Conservation (phyloP, 2,113 vertebrate species). For the Sylvia atricapilla region DNA sequence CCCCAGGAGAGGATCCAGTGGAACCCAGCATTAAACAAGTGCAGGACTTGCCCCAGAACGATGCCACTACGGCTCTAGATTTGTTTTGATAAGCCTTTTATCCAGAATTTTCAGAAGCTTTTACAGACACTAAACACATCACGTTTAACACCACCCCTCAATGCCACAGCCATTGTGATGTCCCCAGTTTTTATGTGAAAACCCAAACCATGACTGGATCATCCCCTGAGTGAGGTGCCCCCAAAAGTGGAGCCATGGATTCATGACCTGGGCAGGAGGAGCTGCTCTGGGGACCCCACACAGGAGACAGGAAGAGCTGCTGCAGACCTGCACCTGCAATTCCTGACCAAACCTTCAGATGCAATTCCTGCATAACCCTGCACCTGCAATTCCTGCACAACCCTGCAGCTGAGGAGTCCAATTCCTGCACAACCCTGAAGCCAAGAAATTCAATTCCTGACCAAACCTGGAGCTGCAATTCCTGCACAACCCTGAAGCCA, state of each 20-base stretch:
- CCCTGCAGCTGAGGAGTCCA: background rate
- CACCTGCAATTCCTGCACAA: background rate
- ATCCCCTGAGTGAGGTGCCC: background rate
- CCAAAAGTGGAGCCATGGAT: fast-evolving
- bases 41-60: background rate
- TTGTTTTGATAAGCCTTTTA: background rate
- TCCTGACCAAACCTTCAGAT: background rate
- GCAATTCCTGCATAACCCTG: too few relatives aligned
- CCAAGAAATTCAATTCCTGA: background rate
- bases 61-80: background rate
- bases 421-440: background rate
- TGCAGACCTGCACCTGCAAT: background rate
- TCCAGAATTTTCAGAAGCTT: background rate
- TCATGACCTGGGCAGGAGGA: too few relatives aligned
- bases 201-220: fast-evolving
- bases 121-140: background rate
- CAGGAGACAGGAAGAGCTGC: background rate
- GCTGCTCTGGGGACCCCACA: background rate
- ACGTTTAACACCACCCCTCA: background rate
- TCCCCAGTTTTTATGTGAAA: fast-evolving
- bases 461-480: background rate
- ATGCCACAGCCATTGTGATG: background rate
- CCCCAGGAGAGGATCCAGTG: background rate
- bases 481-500: background rate
- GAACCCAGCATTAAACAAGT: background rate